phyloP scores from a whole-genome alignment of 2,888 invertebrate species.

The Hyposoter dolosus region DNA sequence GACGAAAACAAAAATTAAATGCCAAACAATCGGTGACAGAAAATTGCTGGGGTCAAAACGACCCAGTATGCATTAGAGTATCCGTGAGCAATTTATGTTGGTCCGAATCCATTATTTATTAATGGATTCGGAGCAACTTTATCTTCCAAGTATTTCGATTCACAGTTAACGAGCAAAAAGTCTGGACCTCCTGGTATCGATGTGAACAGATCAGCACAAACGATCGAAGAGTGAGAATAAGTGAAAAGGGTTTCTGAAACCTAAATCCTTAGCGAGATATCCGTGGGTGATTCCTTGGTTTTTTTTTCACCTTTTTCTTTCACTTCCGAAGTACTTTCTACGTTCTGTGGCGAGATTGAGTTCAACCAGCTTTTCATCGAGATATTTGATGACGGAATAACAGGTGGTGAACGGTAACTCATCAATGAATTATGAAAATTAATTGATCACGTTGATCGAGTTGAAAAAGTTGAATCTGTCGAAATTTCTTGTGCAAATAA shows the following conservation, averaged over 20 bases:
- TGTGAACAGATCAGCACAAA: background rate
- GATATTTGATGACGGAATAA: background rate
- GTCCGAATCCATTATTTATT: no score
- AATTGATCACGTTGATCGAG: background rate
- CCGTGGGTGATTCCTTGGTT: background rate
- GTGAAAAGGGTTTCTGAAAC: background rate
- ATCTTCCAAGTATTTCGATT: background rate
- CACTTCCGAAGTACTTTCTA: constrained; percentile 51
- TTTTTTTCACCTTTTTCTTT: background rate
- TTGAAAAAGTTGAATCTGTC: background rate
- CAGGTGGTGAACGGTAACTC: background rate
- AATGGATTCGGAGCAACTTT: background rate
- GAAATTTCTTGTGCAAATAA: background rate
- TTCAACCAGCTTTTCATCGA: background rate
- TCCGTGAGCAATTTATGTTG: background rate
- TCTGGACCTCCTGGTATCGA: background rate
- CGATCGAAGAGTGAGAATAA: background rate
- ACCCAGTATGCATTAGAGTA: no score
- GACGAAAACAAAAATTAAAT: no score
- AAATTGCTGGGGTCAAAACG: no score
- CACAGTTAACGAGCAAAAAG: background rate
- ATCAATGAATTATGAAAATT: background rate
- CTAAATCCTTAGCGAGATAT: constrained; percentile 9
- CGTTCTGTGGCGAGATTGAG: constrained; percentile 19
- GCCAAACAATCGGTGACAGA: no score